Conservation (phyloP, 2,888 invertebrate species). For the Scrobipalpa costella region DNA sequence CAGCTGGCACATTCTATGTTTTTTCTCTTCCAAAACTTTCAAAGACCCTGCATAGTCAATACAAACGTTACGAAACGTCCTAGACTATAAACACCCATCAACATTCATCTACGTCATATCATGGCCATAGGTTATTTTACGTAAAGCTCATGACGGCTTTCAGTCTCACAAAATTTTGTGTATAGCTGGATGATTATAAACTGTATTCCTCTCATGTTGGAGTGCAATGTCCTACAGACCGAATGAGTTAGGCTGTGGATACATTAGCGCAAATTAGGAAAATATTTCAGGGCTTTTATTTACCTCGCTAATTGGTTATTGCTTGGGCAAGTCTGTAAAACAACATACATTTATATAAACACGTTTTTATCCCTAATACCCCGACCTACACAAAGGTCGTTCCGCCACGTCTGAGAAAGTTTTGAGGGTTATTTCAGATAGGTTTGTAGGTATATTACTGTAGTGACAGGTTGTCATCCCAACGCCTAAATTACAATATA, state of each 20-base stretch:
- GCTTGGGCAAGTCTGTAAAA: no score
- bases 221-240: conserved; percentile 10
- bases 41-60: neutral
- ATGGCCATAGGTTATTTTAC: neutral
- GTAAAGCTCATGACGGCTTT: conserved; percentile 1
- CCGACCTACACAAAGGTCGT: no score
- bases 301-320: no score
- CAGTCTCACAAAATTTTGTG: neutral
- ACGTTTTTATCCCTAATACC: no score
- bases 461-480: no score
- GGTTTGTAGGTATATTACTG: no score
- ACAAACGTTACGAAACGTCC: neutral
- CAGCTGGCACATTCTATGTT: no score
- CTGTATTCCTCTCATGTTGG: neutral
- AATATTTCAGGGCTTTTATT: neutral
- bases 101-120: neutral
- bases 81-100: neutral
- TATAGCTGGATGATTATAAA: neutral
- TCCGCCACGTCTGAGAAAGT: no score
- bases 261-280: neutral
- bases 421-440: no score
- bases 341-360: no score
- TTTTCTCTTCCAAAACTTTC: neutral
- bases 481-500: no score
- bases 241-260: neutral